These are phyloP conservation scores for Meloidogyne chitwoodi DNA, from an alignment of 1,140 invertebrate species.

Conservation along the genomic window DNA sequence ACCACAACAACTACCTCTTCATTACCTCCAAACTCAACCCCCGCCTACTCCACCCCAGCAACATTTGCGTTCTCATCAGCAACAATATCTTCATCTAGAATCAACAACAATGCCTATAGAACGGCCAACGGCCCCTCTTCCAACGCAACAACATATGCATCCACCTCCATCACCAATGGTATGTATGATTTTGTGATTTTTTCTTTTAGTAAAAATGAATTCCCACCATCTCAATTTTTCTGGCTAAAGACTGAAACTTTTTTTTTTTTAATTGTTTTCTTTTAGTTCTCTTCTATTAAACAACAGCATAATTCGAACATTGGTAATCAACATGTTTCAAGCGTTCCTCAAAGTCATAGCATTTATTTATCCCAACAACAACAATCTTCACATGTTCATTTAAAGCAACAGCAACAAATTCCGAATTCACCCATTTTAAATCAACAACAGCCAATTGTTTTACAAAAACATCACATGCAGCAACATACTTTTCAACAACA, in stretches of 20 bases:
- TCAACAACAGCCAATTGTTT: background rate
- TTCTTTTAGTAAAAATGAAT: too few species aligned
- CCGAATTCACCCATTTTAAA: background rate
- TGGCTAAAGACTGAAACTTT: background rate
- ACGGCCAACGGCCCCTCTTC: background rate
- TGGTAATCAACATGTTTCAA: background rate
- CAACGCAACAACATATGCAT: background rate
- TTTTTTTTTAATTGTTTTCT: background rate
- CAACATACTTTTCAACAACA: background rate
- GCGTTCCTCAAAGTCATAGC: background rate
- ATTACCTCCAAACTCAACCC: background rate
- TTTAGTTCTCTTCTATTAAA: background rate
- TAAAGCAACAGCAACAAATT: background rate
- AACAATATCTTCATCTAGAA: background rate
- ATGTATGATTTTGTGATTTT: too few species aligned
- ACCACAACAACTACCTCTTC: slow-evolving; percentile 7
- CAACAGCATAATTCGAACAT: slow-evolving; percentile 3
- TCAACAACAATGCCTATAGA: slow-evolving; percentile 9
- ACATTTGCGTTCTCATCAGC: background rate
- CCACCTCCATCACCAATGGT: slow-evolving; percentile 8
- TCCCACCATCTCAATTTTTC: background rate
- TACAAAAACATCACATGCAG: background rate
- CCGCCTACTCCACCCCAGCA: background rate
- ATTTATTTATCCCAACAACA: background rate
- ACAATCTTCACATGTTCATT: background rate